Evolutionary conservation across 92 coral and sea anemone species (phyloP), one percentile per base, ranked within the genome.

Genomic region (Palythoa caribaeorum): DNA sequence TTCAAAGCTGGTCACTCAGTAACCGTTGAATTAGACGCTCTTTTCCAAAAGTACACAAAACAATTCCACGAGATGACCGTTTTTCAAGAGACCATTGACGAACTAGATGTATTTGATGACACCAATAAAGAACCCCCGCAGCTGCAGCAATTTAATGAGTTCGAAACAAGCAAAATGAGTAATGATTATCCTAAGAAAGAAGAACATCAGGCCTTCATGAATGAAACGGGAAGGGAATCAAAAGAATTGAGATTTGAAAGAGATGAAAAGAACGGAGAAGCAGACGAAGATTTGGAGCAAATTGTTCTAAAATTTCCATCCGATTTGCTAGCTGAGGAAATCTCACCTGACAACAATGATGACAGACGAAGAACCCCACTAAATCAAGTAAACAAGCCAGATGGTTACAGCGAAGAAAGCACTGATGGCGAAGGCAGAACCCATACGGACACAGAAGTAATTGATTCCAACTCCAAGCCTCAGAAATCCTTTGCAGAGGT

Each of bases 1-100:
- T 89, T 85, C 36, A 88, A 81, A 54, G 89, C 94, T 21, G 73
- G 93, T 60, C 86, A 68, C 53, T 54, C 79, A 48, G 54, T 59
- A 52, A 51, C 39, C 12, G 63, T 77, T 36, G 54, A 88, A 8
- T 68, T 91, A 19, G 47, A 16, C 8, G 83, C 38, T 0, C 0
- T 83, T 15, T 59, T 62, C 57, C 77, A 62, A 6, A 11, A 54
- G 68, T 84, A 57, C 28, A 53, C 65, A 9, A 63, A 55, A 11
- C 37, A 77, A 73, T 91, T 88, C 65, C 79, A 83, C 2, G 47
- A 72, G 73, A 11, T 83, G 79, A 6, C 73, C 15, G 15, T 11
- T 20, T 38, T 14, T 9, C 73, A 38, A 20, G 76, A 15, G 15
- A 15, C 9, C 62, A 4, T 83, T 77, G 62, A 83, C 44, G 37